Base-by-base conservation (phyloP, 2,113 vertebrate genomes). In the Nycticorax nycticorax region DNA sequence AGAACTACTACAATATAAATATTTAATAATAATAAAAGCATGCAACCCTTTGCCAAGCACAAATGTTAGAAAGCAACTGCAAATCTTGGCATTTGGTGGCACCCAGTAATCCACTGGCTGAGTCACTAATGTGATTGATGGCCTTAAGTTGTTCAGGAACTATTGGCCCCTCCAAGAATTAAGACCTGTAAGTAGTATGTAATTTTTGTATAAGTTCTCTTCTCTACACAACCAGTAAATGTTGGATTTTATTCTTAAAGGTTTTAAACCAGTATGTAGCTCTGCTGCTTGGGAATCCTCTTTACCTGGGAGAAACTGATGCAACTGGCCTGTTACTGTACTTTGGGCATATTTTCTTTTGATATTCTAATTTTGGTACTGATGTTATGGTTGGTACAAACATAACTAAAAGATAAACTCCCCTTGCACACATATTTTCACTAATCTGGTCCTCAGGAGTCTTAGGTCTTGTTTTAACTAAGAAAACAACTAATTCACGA, bases 41-140 rank as follows among this genome's bases (percentile, higher is more conserved):
- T 47, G 79, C 55, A 94, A 60, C 14, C 57, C 33, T 12, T 94
- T 94, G 93, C 93, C 96, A 96, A 96, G 92, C 69, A 82, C 86
- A 72, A 76, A 95, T 89, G 68, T 86, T 81, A 71, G 68, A 89
- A 97, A 92, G 94, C 14, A 15, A 89, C 77, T 91, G 62, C 48
- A 96, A 76, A 87, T 96, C 87, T 88, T 94, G 90, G 95, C 88
- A 72, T 93, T 82, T 97, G 56, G 94, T 96, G 96, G 89, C 92
- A 96, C 62, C 81, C 59, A 78, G 56, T 89, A 89, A 96, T 75
- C 89, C 69, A 59, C 1, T 85, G 69, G 33, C 66, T 87, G 84
- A 96, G 84, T 87, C 93, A 91, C 52, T 48, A 14, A 71, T 6
- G 48, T 74, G 69, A 95, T 16, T 74, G 83, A 88, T 81, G 67